phyloP scores from a whole-genome alignment of 1,140 invertebrate genomes.

The Armadillidium nasatum region DNA sequence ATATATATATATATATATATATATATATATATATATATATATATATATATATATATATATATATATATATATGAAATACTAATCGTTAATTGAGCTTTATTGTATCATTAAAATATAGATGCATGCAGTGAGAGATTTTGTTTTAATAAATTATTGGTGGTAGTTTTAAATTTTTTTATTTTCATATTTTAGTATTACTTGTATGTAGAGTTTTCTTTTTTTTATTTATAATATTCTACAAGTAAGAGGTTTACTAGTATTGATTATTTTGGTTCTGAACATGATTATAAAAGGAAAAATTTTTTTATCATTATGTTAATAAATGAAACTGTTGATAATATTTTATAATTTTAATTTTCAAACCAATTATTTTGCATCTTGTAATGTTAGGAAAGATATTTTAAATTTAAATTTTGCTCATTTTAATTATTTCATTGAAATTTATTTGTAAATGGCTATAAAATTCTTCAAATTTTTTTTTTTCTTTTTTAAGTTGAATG shows the following conservation, averaged over 20 bases:
- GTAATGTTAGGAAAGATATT: not conserved
- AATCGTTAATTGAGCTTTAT: not conserved
- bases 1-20: not conserved
- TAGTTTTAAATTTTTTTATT: too few species aligned
- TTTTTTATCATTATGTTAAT: too few species aligned
- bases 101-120: not conserved
- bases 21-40: not conserved
- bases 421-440: conserved; percentile 9
- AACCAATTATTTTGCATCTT: not conserved
- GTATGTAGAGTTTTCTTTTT: too few species aligned
- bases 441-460: not conserved
- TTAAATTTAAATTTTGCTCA: conserved; percentile 10
- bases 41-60: not conserved
- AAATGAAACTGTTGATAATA: too few species aligned
- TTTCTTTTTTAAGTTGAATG: conserved; percentile 12
- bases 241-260: too few species aligned
- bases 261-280: too few species aligned
- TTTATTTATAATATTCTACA: too few species aligned
- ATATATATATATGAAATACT: not conserved
- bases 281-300: too few species aligned
- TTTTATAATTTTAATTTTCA: too few species aligned
- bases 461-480: not conserved
- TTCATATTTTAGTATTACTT: too few species aligned
- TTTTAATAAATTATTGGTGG: too few species aligned
- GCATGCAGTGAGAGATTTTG: too few species aligned